phyloP scores from a whole-genome alignment of 1,140 invertebrate species.

The Anastatus disparis region DNA sequence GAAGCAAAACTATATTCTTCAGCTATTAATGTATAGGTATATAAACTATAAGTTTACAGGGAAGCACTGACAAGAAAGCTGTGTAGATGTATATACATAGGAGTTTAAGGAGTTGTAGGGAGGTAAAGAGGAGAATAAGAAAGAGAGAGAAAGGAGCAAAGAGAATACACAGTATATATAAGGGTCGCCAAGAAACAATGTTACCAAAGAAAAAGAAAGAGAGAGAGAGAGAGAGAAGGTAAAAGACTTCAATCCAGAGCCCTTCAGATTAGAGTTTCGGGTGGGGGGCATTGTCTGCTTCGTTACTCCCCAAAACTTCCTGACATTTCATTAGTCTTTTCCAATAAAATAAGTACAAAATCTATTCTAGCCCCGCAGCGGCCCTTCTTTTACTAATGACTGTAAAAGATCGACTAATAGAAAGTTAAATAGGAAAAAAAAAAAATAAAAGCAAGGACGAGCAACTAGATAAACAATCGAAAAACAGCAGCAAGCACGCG shows the following conservation, averaged over 20 bases:
- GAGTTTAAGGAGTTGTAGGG: too few species aligned
- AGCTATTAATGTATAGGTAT: too few species aligned
- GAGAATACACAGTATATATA: conserved; percentile 26
- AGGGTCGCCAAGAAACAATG: conserved; percentile 51
- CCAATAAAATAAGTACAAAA: conserved; percentile 29
- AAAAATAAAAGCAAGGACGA: neutral
- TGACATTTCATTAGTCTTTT: conserved; percentile 49
- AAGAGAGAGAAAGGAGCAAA: conserved; percentile 5
- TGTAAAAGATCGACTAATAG: too few species aligned
- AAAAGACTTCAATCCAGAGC: conserved; percentile 56
- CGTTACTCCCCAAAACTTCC: conserved; percentile 45
- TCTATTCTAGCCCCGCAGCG: neutral
- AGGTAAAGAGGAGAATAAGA: conserved; percentile 28
- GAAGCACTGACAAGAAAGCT: neutral
- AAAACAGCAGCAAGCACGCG: neutral
- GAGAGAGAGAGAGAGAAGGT: conserved; percentile 40
- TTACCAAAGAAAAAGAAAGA: too few species aligned
- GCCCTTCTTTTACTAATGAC: too few species aligned
- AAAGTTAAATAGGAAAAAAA: too few species aligned
- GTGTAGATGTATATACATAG: neutral
- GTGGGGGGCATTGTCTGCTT: conserved; percentile 56
- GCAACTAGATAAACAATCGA: neutral
- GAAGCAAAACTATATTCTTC: conserved; percentile 47
- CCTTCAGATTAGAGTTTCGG: conserved; percentile 60
- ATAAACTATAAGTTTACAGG: too few species aligned